Evolutionary conservation across 2,797 vertebrate genomes (phyloP).

Genomic region (Tachyglossus aculeatus): DNA sequence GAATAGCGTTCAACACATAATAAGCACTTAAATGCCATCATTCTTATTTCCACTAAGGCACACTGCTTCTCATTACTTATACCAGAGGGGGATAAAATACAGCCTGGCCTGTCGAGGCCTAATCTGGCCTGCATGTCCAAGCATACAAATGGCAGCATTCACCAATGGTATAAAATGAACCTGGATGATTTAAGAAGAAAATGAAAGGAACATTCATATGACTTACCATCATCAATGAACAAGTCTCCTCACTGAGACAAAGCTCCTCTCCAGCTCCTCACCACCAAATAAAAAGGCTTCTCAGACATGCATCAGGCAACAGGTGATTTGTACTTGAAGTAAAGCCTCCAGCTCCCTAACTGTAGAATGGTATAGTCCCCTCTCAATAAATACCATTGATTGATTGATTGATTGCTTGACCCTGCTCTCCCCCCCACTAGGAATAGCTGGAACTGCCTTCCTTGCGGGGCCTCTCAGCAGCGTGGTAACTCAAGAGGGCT

Average conservation of each 20-base stretch:
- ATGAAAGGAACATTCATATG: neutral
- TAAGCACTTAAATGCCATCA: no score
- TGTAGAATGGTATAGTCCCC: neutral
- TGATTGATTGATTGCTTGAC: no score
- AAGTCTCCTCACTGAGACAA: neutral
- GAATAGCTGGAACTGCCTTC: neutral
- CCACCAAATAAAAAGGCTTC: constrained; percentile 2
- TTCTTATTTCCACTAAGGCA: no score
- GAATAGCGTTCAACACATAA: no score
- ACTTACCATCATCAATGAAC: neutral
- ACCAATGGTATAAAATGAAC: neutral
- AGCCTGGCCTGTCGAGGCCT: no score
- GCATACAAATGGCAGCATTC: no score
- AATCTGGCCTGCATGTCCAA: no score
- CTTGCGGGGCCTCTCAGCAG: constrained; percentile 15
- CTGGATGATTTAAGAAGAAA: neutral
- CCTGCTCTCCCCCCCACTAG: neutral
- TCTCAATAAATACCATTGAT: constrained; percentile 4
- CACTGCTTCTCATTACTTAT: no score
- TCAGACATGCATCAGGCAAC: neutral
- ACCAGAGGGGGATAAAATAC: no score
- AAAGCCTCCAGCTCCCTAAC: neutral
- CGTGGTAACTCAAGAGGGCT: neutral
- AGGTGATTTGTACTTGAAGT: neutral
- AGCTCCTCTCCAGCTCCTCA: neutral